These are phyloP conservation scores for Drosophila nr. perissopoda DNA, from an alignment of 2,888 invertebrate genomes.

Conservation along the genomic window DNA sequence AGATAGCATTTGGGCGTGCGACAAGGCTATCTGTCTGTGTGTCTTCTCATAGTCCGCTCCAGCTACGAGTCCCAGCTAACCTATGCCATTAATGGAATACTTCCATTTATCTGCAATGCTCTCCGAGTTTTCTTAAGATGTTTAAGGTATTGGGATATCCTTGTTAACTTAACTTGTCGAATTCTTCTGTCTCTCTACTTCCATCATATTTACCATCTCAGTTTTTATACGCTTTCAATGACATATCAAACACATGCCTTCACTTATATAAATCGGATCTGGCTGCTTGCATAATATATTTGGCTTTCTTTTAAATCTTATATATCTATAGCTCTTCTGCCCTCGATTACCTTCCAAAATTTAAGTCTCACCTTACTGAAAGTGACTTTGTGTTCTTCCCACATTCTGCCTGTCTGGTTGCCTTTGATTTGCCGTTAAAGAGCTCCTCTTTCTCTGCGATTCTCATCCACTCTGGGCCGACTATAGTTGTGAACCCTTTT, in stretches of 20 bases:
- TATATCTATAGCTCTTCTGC: background rate
- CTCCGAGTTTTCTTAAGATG: background rate
- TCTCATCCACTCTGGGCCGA: constrained; percentile 21
- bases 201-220: background rate
- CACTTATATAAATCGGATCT: background rate
- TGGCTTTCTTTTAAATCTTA: background rate
- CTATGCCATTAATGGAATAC: constrained; percentile 9
- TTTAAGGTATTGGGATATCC: background rate
- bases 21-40: constrained; percentile 24
- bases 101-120: background rate
- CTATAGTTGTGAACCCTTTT: constrained; percentile 47
- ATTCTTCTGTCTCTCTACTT: background rate
- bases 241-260: background rate
- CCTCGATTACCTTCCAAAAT: background rate
- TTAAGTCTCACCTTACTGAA: background rate
- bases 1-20: constrained; percentile 27
- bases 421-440: constrained; percentile 43
- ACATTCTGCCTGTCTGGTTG: constrained; percentile 19
- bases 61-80: constrained; percentile 17
- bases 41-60: constrained; percentile 28
- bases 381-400: background rate
- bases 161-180: background rate
- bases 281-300: background rate
- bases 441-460: constrained; percentile 17
- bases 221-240: background rate